These are phyloP conservation scores for Ianthella basta DNA, from an alignment of 37 sponge, comb jelly and placozoan species.

Conservation along the genomic window DNA sequence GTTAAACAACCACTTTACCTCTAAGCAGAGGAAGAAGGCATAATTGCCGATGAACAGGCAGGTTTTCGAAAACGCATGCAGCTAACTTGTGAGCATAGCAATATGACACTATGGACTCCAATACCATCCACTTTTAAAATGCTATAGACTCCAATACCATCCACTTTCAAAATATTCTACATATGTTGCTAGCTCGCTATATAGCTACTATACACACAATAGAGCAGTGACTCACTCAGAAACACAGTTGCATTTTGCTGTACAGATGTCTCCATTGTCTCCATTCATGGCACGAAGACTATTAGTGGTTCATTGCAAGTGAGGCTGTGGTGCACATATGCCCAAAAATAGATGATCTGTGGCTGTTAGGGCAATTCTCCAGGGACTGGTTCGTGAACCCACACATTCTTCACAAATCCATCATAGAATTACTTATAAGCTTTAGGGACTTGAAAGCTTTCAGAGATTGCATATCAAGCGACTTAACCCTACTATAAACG, in stretches of 20 bases:
- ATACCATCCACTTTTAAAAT: neutral
- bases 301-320: constrained; percentile 24
- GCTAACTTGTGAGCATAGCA: neutral
- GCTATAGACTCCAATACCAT: too few species aligned
- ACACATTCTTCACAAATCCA: constrained; percentile 32
- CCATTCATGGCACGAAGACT: constrained; percentile 40
- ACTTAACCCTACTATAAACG: constrained; percentile 20
- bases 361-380: neutral
- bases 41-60: too few species aligned
- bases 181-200: too few species aligned
- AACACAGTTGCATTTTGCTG: constrained; percentile 31
- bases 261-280: constrained; percentile 41
- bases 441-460: constrained; percentile 25
- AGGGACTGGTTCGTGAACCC: neutral
- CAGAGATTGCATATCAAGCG: constrained; percentile 39
- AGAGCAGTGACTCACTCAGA: neutral
- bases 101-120: neutral
- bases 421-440: constrained; percentile 30
- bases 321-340: constrained; percentile 20
- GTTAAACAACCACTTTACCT: too few species aligned
- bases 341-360: constrained; percentile 19
- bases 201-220: neutral
- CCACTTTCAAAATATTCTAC: too few species aligned
- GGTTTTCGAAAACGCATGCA: too few species aligned
- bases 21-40: too few species aligned